Evolutionary conservation across 2,888 invertebrate species (phyloP), one percentile per base, ranked within the genome.

Genomic region (Lithophane leautieri): DNA sequence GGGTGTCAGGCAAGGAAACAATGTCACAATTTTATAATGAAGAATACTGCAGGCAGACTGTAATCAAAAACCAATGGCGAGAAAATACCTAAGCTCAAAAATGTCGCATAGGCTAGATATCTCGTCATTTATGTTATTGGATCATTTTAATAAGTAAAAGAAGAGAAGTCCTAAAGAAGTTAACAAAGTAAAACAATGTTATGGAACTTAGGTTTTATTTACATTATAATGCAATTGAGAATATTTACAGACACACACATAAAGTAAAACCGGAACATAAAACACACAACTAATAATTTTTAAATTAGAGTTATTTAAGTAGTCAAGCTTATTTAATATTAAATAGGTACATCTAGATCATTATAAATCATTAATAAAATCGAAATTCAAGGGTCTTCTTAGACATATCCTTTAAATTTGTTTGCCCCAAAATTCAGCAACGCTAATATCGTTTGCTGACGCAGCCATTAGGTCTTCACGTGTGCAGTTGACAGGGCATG

Each of bases 191-290:
- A 77, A 65, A 78, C 63, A 28, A 50, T 22, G 3, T 22, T 25
- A 34, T 54, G 19, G 22, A 65, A 60, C 16, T 72, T 54, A 78
- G 16, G 22, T 69, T 82, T 72, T 82, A 82, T 82, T 82, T 82
- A 79, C 76, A 77, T 34, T n/a, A 66, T 34, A 28, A 62, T 70
- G 52, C 54, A 67, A 60, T 66, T 22, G 34, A 54, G 12, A 61
- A 72, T 81, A 82, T 82, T 69, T 74, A 79, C 79, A 79, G 54
- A 71, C 42, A 70, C 62, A 71, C 60, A 69, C 56, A 69, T 58
- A 50, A 67, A 63, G 52, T 50, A n/a, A 40, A 56, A 74, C 47
- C 69, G 47, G 22, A 47, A 42, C 47, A 42, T 40, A 42, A 50
- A 42, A 34, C 34, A 58, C 56, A 47, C 19, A 22, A 34, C 3